Base-by-base conservation (phyloP, 2,888 invertebrate genomes). In the Gortyna flavago region DNA sequence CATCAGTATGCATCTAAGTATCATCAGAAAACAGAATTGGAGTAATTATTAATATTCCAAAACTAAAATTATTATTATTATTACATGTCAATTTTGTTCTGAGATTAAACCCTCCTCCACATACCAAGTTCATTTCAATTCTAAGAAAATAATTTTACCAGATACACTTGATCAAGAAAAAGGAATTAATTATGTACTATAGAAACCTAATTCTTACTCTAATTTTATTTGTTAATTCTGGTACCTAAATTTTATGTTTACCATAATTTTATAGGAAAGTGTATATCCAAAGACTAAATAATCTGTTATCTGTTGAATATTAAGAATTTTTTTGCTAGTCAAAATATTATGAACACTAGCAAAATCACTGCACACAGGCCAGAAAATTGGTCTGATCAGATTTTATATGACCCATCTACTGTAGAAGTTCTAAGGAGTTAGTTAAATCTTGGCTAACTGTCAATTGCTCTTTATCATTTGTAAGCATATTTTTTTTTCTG, bases 1-100 rank as follows among this genome's bases (percentile, higher is more conserved):
- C 25, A 59, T 69, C n/a, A 32, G n/a, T 65, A 54, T 70, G 54
- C 35, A 38, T 13, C n/a, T 65, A 32, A 0, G 1, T 57, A n/a
- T 0, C 4, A 77, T 4, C 18, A 57, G 35, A 2, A 6, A n/a
- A 4, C 41, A 61, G 16, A 38, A 38, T 9, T 38, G 38, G 9
- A 38, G 38, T 38, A 9, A 38, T 38, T 38, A 38, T 9, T 38
- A 9, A 5, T 38, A 38, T 38, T 1, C 8, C 8, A 38, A 8
- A 38, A 38, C 0, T 38, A 8, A 38, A 41, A 41, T 41, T 11
- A 41, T 41, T n/a, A n/a, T n/a, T n/a, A n/a, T n/a, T n/a, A n/a
- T n/a, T n/a, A n/a, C 73, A 79, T 74, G 74, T 59, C 18, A 66
- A 54, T 54, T 29, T 66, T 59, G 48, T 59, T 80, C 59, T 16